Evolutionary conservation across 1,140 invertebrate genomes (phyloP), one percentile per base, ranked within the genome.

Genomic region (Drosophila nebulosa): DNA sequence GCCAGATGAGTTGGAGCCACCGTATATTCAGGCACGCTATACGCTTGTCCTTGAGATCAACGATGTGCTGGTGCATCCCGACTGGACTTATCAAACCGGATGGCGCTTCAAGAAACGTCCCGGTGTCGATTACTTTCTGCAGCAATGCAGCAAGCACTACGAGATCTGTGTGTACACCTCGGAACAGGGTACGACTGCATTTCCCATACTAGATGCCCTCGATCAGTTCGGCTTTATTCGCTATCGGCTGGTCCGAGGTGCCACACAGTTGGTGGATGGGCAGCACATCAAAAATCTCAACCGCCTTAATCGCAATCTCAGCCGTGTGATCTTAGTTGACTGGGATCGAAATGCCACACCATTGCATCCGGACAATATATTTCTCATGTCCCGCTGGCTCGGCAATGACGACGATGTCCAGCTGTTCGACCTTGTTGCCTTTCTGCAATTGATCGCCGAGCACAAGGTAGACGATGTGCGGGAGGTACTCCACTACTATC

Each of bases 131-230:
- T 95, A 97, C 80, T 99, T 99, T 91, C 92, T 99, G 16, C 96
- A 98, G 84, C 94, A 97, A 81, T 94, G 98, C 50, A 96, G 96
- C 52, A 97, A 97, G 12, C 92, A 97, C 70, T 99, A 98, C 93
- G 99, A 99, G 94, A 95, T 99, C 72, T 97, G 99, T 6, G 95
- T 99, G 36, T 99, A 98, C 90, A 99, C 99, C 0, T 95, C 97
- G 30, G 98, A 99, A 90, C 94, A 95, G 84, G 96, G 96, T 70
- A 88, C 97, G 94, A 98, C 97, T 66, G 97, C 98, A 3, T 98
- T 96, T 92, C 98, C 98, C 2, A 96, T 99, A 14, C 93, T 99
- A 27, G 97, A 99, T 89, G 96, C 95, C 26, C 92, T 99, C 18
- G 99, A 99, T 93, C 97, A 97, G 1, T 96, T 99, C 89, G 94